Conservation (phyloP, 2,797 vertebrate genomes). For the Pitangus sulphuratus region DNA sequence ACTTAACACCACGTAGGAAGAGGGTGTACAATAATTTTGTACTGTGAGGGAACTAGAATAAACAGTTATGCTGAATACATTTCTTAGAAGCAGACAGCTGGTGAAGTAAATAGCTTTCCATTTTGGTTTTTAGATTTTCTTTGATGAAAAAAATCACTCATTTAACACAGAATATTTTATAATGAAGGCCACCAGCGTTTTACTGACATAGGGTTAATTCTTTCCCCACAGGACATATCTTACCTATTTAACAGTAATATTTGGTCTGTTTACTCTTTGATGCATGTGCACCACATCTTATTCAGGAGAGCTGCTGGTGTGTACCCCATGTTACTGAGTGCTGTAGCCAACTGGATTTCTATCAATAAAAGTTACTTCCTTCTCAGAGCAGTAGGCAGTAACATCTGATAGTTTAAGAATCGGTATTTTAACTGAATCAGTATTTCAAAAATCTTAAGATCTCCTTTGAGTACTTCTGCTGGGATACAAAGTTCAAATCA, state of each 20-base stretch:
- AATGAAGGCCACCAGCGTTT: neutral
- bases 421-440: neutral
- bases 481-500: neutral
- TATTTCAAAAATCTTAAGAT: neutral
- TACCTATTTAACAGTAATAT: neutral
- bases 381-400: neutral
- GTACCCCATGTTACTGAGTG: accelerated
- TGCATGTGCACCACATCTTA: neutral
- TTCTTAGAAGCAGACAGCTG: neutral
- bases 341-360: neutral
- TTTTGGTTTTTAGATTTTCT: neutral
- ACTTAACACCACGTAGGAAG: neutral
- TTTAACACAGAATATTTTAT: neutral
- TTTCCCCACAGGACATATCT: neutral
- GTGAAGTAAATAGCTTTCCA: neutral
- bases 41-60: neutral
- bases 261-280: neutral
- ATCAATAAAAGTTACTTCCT: neutral
- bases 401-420: neutral
- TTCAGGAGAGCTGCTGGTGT: neutral
- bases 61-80: neutral
- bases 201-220: neutral
- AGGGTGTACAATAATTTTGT: neutral
- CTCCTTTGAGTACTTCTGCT: neutral
- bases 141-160: neutral